Evolutionary conservation across 2,113 vertebrate species (phyloP).

Genomic region (Pan troglodytes): DNA sequence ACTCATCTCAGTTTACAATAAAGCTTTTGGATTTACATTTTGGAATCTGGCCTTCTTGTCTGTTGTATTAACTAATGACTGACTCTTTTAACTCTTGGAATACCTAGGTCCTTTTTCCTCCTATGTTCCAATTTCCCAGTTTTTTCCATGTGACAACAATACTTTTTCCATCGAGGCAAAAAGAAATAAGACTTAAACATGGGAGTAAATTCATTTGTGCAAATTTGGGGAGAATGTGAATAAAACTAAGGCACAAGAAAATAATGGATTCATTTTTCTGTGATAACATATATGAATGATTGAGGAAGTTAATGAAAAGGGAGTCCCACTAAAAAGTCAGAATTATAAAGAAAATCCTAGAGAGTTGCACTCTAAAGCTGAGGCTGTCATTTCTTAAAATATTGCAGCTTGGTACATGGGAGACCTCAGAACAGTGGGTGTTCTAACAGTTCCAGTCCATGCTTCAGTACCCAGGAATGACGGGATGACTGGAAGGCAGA

Average conservation of each 20-base stretch:
- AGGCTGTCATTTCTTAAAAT: conserved; percentile 47
- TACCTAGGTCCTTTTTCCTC: background rate
- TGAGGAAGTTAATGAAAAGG: background rate
- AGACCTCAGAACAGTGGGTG: conserved; percentile 16
- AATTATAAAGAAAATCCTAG: conserved; percentile 10
- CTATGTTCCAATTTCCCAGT: background rate
- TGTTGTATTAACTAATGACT: background rate
- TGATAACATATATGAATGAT: background rate
- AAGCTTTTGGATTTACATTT: background rate
- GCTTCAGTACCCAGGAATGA: background rate
- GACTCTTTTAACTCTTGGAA: background rate
- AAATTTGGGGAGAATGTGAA: background rate
- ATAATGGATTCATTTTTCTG: background rate
- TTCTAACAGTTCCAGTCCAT: background rate
- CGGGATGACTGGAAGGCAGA: background rate
- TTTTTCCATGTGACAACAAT: background rate
- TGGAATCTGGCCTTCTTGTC: background rate
- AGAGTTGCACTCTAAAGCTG: background rate
- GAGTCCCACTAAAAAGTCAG: background rate
- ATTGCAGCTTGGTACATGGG: background rate
- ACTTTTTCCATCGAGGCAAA: background rate
- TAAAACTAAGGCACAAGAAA: background rate
- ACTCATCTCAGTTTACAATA: background rate
- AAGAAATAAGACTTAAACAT: background rate
- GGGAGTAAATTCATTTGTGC: background rate